Evolutionary conservation across 2,113 vertebrate genomes (phyloP).

Genomic region (Gobio gobio): DNA sequence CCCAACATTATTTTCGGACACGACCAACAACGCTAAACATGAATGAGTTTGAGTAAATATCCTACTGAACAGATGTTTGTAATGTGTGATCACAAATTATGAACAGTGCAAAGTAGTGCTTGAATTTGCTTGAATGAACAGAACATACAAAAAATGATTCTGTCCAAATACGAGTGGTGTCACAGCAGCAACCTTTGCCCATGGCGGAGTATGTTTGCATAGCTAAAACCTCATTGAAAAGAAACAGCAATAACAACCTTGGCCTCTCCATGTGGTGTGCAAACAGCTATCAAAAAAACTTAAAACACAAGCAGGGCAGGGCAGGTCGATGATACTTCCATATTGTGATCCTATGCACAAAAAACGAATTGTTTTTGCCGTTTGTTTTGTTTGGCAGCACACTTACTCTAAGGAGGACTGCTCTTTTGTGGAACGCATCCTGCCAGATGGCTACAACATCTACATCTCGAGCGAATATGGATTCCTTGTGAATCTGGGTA

Average conservation of each 20-base stretch:
- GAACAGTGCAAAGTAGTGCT: neutral
- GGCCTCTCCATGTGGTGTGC: constrained; percentile 64
- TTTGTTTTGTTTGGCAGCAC: constrained; percentile 66
- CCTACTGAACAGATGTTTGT: no score
- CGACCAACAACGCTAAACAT: neutral
- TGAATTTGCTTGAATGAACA: neutral
- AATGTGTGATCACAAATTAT: neutral
- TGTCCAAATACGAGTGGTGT: constrained; percentile 56
- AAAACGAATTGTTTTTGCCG: neutral
- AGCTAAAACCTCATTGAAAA: constrained; percentile 74
- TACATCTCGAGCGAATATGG: constrained; percentile 82
- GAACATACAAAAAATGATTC: constrained; percentile 13
- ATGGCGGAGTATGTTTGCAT: constrained; percentile 70
- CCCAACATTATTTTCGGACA: constrained; percentile 4
- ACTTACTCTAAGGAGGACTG: constrained; percentile 85
- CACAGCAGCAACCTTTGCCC: constrained; percentile 72
- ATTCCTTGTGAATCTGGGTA: constrained; percentile 81
- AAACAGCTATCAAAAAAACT: constrained; percentile 71
- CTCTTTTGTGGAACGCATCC: constrained; percentile 87
- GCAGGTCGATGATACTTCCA: neutral
- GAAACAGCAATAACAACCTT: constrained; percentile 74
- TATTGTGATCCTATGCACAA: neutral
- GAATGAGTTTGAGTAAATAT: neutral
- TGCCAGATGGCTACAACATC: constrained; percentile 85
- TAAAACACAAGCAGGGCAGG: constrained; percentile 45